phyloP scores from a whole-genome alignment of 2,797 vertebrate species.

The Halcyon badia region DNA sequence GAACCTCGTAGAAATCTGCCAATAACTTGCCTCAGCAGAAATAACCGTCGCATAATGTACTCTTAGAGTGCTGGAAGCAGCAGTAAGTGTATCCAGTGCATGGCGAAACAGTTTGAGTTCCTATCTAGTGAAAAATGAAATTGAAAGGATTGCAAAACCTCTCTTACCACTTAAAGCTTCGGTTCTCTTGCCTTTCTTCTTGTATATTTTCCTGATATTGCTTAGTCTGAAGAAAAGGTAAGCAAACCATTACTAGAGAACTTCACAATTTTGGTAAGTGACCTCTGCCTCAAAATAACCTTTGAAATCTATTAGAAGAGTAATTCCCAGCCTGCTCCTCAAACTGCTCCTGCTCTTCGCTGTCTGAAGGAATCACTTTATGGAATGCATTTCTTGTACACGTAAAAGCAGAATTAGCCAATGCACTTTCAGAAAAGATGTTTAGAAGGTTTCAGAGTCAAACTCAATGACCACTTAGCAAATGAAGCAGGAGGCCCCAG shows the following conservation, averaged over 20 bases:
- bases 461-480: neutral
- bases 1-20: neutral
- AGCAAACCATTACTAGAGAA: neutral
- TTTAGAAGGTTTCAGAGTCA: neutral
- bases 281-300: neutral
- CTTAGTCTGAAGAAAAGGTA: conserved; percentile 82
- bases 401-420: neutral
- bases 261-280: neutral
- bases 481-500: neutral
- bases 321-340: neutral
- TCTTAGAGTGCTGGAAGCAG: neutral
- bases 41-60: neutral
- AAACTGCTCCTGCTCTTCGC: neutral
- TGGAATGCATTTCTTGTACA: fast-evolving
- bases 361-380: neutral
- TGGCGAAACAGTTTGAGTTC: neutral
- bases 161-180: conserved; percentile 90
- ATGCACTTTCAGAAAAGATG: neutral
- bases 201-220: conserved; percentile 89
- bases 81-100: neutral
- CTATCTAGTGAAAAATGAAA: neutral
- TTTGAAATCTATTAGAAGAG: neutral
- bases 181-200: conserved; percentile 81
- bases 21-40: neutral
- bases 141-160: neutral